Base-by-base conservation (phyloP, 1,140 invertebrate genomes). In the Cotesia chilonis region DNA sequence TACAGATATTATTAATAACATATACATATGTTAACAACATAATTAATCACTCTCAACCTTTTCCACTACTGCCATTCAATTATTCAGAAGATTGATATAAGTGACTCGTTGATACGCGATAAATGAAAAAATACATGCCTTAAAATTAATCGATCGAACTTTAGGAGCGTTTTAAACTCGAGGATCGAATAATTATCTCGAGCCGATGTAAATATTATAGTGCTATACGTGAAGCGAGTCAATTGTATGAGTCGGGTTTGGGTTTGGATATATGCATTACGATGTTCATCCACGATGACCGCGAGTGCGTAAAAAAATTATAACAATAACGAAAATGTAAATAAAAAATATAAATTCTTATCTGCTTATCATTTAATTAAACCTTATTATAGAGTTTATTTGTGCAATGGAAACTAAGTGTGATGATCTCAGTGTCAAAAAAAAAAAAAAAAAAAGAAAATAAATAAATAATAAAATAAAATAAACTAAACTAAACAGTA, bases 71-170 rank as follows among this genome's bases (percentile, higher is more conserved):
- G 70, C 70, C 70, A 72, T 66, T 72, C 52, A 72, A 67, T 57
- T 14, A 67, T 14, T 64, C 35, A 37, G 35, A 55, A 55, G 28
- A 35, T 14, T 60, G 5, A 69, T 38, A 38, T 51, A 55, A 54
- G 20, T 20, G 17, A 59, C 57, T 59, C 57, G 57, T 59, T 59
- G 57, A 69, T 60, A 59, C 35, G 59, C 28, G 63, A 47, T 7
- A 52, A 54, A 55, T 68, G 61, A 75, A 76, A 73, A 28, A 75
- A 73, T 75, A 71, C 78, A 76, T 81, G 79, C 79, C 79, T 81
- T 81, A 81, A 79, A 75, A 76, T 77, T 78, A 75, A 75, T 77
- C 70, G 38, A 68, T 59, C 71, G 71, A 67, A 65, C 38, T 41
- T 2, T 6, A 68, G 3, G 52, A 17, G 57, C 38, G 12, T 65